These are phyloP conservation scores for Conopomorpha cramerella DNA, from an alignment of 1,140 invertebrate genomes.

Conservation along the genomic window DNA sequence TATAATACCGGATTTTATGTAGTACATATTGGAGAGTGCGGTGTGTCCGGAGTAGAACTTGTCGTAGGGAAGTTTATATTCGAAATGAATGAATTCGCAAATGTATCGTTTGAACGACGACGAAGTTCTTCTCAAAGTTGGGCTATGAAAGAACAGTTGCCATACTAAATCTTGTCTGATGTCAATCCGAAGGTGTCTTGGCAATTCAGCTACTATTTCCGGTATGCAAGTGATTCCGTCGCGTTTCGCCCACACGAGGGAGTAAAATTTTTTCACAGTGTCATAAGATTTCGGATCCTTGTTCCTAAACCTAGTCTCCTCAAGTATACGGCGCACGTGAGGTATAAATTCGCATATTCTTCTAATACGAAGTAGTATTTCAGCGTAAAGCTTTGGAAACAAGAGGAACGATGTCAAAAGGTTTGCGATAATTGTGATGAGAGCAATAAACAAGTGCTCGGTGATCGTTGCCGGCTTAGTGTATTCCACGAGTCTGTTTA, in stretches of 20 bases:
- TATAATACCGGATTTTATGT: constrained; percentile 37
- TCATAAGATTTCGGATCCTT: constrained; percentile 17
- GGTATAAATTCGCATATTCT: constrained; percentile 19
- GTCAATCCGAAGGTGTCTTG: constrained; percentile 28
- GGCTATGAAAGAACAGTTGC: constrained; percentile 40
- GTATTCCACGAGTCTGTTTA: too few relatives aligned
- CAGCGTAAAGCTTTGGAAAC: constrained; percentile 28
- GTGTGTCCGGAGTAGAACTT: constrained; percentile 26
- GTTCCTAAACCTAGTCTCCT: constrained; percentile 30
- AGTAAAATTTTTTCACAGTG: constrained; percentile 31
- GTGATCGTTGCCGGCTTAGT: too few relatives aligned
- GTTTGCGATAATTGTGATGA: too few relatives aligned
- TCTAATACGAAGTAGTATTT: constrained; percentile 20
- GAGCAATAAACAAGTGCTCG: too few relatives aligned
- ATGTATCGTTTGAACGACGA: constrained; percentile 25
- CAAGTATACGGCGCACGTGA: constrained; percentile 19
- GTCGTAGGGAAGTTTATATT: constrained; percentile 34
- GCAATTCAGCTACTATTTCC: constrained; percentile 21
- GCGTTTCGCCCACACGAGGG: constrained; percentile 26
- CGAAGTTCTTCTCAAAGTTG: constrained; percentile 30
- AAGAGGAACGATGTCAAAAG: constrained; percentile 17
- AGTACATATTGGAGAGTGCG: constrained; percentile 25
- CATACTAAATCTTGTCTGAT: constrained; percentile 34
- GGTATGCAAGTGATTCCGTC: constrained; percentile 27
- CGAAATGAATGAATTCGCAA: constrained; percentile 21